phyloP scores from a whole-genome alignment of 1,140 invertebrate species.

The Conus ventricosus region DNA sequence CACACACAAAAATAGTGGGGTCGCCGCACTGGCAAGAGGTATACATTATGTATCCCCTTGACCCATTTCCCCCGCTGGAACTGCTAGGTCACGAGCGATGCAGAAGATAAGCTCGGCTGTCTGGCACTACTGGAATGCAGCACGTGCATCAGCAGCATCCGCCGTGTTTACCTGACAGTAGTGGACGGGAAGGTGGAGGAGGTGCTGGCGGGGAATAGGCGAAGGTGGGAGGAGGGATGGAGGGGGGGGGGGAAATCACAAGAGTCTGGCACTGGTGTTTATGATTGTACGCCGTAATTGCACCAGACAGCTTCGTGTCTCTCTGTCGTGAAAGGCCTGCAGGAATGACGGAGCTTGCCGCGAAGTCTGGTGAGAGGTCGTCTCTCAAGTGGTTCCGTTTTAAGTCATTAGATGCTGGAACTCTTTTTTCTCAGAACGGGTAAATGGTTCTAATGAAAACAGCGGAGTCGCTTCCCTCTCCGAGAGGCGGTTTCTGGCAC shows the following conservation, averaged over 20 bases:
- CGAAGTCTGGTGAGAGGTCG: not conserved
- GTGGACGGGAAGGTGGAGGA: not conserved
- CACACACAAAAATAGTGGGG: no score
- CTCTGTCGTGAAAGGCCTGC: not conserved
- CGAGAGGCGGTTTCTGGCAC: not conserved
- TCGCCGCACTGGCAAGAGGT: no score
- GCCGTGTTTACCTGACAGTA: not conserved
- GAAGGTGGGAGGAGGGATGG: not conserved
- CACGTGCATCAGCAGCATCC: no score
- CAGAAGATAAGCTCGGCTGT: not conserved
- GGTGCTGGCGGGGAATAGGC: not conserved
- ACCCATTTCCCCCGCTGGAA: not conserved
- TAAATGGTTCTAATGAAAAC: not conserved
- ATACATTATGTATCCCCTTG: not conserved
- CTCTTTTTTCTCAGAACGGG: not conserved
- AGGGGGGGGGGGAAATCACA: not conserved
- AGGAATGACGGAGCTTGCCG: not conserved
- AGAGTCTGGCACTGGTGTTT: not conserved
- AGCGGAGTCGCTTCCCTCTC: not conserved
- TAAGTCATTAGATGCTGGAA: not conserved
- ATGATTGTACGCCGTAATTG: conserved; percentile 17
- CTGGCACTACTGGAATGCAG: conserved; percentile 2
- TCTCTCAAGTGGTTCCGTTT: not conserved
- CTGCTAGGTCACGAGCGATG: not conserved
- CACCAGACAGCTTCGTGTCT: not conserved